A percentile compares a stretch with the other conserved stretches of the same genome.
Conservation (phyloP, 2,113 vertebrate species). For the Gobius niger region DNA sequence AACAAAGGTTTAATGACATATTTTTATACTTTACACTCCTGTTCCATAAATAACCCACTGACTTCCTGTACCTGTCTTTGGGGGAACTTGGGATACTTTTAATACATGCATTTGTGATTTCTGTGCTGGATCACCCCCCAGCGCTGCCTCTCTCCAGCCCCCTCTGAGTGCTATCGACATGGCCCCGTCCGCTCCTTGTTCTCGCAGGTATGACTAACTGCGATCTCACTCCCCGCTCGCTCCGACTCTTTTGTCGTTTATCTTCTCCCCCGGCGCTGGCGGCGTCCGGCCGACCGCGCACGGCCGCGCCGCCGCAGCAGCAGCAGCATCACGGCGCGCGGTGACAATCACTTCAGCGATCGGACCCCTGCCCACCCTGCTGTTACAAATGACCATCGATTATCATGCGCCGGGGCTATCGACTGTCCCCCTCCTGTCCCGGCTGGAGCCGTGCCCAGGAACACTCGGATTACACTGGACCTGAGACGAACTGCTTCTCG, state of each 20-base stretch:
- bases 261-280: constrained; percentile 72
- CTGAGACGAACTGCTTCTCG: background rate
- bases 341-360: constrained; percentile 96
- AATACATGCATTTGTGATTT: background rate
- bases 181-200: constrained; percentile 42
- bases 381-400: constrained; percentile 98
- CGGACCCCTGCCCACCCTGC: constrained; percentile 87
- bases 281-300: constrained; percentile 79
- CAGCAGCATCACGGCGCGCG: constrained; percentile 76
- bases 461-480: constrained; percentile 4
- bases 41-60: too few species aligned
- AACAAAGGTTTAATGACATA: too few species aligned
- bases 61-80: too few species aligned
- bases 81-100: background rate
- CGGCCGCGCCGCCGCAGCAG: constrained; percentile 50
- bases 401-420: constrained; percentile 89
- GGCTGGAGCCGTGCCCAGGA: constrained; percentile 26
- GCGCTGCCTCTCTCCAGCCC: background rate
- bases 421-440: constrained; percentile 77
- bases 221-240: constrained; percentile 67
- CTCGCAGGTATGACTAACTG: constrained; percentile 83
- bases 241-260: constrained; percentile 76
- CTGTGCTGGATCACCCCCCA: background rate
- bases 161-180: constrained; percentile 51
- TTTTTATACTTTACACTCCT: too few species aligned